Conservation (phyloP, 2,797 vertebrate genomes). For the Benthosema pterotum region DNA sequence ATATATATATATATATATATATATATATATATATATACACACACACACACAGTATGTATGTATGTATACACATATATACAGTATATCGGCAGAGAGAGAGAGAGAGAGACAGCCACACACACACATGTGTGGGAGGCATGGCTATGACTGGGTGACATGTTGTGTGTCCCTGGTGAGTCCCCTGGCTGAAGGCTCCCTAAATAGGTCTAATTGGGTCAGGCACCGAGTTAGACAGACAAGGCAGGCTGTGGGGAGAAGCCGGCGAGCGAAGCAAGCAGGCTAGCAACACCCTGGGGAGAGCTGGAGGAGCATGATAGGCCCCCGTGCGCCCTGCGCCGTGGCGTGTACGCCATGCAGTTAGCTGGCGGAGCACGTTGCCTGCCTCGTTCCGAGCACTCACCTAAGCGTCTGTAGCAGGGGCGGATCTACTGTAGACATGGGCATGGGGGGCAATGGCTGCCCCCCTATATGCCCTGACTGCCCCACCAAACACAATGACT, state of each 20-base stretch:
- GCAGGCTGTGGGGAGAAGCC: slow-evolving; percentile 39
- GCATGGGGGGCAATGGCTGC: too few species aligned
- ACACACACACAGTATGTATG: too few species aligned
- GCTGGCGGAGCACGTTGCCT: slow-evolving; percentile 50
- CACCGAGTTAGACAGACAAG: slow-evolving; percentile 53
- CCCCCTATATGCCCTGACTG: too few species aligned
- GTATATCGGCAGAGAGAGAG: slow-evolving; percentile 61
- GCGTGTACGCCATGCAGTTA: slow-evolving; percentile 35
- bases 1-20: too few species aligned
- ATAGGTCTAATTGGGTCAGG: slow-evolving; percentile 74
- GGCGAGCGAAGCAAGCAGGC: slow-evolving; percentile 6
- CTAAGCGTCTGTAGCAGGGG: too few species aligned
- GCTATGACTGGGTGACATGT: slow-evolving; percentile 50
- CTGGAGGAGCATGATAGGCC: slow-evolving; percentile 10
- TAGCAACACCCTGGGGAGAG: slow-evolving; percentile 64
- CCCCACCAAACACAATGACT: too few species aligned
- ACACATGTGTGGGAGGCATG: slow-evolving; percentile 58
- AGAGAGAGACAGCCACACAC: too few species aligned
- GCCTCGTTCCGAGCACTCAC: slow-evolving; percentile 64
- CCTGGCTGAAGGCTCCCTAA: slow-evolving; percentile 71
- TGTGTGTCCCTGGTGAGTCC: slow-evolving; percentile 61
- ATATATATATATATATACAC: too few species aligned
- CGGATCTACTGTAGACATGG: too few species aligned
- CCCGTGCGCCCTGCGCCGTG: too few species aligned
- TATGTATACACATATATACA: too few species aligned